Conservation (phyloP, 1,140 invertebrate genomes). For the Agrilus planipennis region DNA sequence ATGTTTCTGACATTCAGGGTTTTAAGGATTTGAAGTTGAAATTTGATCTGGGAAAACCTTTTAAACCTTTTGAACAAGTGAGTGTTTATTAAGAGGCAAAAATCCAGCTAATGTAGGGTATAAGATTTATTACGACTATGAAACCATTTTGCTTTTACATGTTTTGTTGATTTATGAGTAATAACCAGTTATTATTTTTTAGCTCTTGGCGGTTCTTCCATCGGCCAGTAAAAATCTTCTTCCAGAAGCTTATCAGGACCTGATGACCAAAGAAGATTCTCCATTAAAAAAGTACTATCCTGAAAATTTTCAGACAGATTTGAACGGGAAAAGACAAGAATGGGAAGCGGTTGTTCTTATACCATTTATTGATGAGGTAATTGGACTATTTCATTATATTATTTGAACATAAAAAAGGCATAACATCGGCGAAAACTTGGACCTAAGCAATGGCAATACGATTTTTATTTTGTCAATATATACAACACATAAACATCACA, state of each 20-base stretch:
- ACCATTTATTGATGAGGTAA: slow-evolving; percentile 87
- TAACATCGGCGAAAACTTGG: too few relatives aligned
- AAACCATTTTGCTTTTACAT: too few relatives aligned
- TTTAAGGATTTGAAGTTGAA: slow-evolving; percentile 61
- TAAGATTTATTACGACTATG: neutral
- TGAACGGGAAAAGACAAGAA: slow-evolving; percentile 89
- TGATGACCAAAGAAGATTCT: slow-evolving; percentile 74
- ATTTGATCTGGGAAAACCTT: slow-evolving; percentile 79
- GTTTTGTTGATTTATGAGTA: slow-evolving; percentile 37
- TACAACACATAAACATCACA: too few relatives aligned
- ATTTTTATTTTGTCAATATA: too few relatives aligned
- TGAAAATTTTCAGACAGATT: slow-evolving; percentile 72
- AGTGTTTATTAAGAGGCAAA: too few relatives aligned
- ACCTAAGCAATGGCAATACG: too few relatives aligned
- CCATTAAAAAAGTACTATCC: slow-evolving; percentile 88
- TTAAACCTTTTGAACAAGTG: slow-evolving; percentile 87
- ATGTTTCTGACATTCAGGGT: slow-evolving; percentile 82
- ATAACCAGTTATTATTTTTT: slow-evolving; percentile 50
- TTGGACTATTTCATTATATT: too few relatives aligned
- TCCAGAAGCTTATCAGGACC: slow-evolving; percentile 64
- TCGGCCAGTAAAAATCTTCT: slow-evolving; percentile 70
- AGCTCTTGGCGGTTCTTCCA: slow-evolving; percentile 82
- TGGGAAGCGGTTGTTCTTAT: slow-evolving; percentile 97
- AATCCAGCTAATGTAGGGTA: too few relatives aligned
- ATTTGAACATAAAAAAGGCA: too few relatives aligned